Conservation (phyloP, 2,888 invertebrate genomes). For the Strigamia maritima region DNA sequence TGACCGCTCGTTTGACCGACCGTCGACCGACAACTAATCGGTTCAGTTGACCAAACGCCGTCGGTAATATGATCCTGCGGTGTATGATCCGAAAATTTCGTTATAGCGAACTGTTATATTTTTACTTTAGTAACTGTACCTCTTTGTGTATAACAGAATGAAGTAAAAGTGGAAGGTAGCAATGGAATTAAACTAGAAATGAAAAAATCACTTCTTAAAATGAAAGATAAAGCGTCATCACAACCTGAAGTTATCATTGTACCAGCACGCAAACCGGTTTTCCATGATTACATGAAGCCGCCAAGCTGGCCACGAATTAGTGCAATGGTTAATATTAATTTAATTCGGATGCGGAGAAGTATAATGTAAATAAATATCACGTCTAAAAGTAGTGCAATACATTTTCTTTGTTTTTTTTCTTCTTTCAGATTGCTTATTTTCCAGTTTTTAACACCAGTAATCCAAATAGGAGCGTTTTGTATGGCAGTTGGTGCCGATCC, state of each 20-base stretch:
- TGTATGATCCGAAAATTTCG: too few species aligned
- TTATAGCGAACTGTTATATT: too few species aligned
- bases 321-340: background rate
- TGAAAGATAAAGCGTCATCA: background rate
- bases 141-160: background rate
- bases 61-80: too few species aligned
- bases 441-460: constrained; percentile 36
- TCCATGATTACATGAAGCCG: background rate
- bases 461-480: constrained; percentile 42
- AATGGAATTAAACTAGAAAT: background rate
- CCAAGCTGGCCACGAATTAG: background rate
- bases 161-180: background rate
- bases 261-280: background rate
- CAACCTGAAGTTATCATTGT: background rate
- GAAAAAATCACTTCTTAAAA: background rate
- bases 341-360: background rate
- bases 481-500: constrained; percentile 42
- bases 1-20: too few species aligned
- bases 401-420: too few species aligned
- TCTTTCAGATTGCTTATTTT: background rate
- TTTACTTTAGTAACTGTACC: too few species aligned
- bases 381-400: too few species aligned
- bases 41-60: too few species aligned
- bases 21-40: too few species aligned
- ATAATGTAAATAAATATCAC: background rate